phyloP scores from a whole-genome alignment of 2,797 vertebrate genomes.

The Moxostoma hubbsi region DNA sequence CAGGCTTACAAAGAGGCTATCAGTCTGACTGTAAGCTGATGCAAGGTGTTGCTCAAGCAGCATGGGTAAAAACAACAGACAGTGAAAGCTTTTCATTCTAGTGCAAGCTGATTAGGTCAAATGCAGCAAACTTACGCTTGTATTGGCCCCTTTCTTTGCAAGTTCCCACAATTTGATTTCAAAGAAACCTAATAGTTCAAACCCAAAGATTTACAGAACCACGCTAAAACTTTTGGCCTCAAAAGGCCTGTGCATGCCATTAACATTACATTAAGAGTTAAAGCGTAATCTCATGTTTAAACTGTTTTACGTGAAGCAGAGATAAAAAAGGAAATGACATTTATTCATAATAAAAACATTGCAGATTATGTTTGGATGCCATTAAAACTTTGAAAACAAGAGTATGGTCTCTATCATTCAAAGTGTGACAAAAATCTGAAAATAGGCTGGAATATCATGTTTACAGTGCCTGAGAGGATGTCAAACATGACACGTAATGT shows the following conservation, averaged over 20 bases:
- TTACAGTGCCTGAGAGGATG: not conserved
- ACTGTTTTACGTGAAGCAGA: not conserved
- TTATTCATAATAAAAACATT: not conserved
- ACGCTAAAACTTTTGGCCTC: too few relatives aligned
- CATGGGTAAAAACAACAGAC: constrained; percentile 54
- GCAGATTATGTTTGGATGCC: not conserved
- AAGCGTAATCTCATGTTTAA: not conserved
- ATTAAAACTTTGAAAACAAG: not conserved
- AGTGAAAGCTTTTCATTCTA: constrained; percentile 51
- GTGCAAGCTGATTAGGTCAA: constrained; percentile 58
- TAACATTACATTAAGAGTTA: constrained; percentile 1
- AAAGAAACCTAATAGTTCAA: constrained; percentile 3
- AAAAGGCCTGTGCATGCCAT: constrained; percentile 6
- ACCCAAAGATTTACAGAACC: not conserved
- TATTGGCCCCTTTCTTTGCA: constrained; percentile 45
- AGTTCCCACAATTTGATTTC: constrained; percentile 27
- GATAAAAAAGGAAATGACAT: not conserved
- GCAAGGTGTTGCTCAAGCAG: constrained; percentile 35
- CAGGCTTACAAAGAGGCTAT: constrained; percentile 37
- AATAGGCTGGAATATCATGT: too few relatives aligned
- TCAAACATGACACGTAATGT: constrained; percentile 37
- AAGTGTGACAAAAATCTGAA: too few relatives aligned
- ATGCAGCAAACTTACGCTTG: constrained; percentile 26
- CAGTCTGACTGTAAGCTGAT: constrained; percentile 54
- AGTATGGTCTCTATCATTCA: too few relatives aligned